phyloP scores from a whole-genome alignment of 2,113 vertebrate species.

The Poicephalus meyeri region DNA sequence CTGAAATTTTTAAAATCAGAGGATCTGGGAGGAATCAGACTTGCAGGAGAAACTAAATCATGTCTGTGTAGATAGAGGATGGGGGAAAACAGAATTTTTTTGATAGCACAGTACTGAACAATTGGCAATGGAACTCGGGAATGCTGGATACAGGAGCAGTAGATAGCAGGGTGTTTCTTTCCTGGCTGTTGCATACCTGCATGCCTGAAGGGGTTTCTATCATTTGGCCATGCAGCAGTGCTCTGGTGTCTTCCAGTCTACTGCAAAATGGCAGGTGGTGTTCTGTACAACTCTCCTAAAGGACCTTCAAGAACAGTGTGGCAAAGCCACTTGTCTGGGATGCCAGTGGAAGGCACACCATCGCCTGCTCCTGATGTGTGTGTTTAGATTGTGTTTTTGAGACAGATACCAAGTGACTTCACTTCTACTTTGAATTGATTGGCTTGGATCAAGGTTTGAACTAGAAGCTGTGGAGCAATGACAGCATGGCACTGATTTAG shows the following conservation, averaged over 20 bases:
- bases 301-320: not conserved
- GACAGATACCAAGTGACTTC: not conserved
- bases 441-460: not conserved
- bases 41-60: not conserved
- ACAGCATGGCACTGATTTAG: not conserved
- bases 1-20: not conserved
- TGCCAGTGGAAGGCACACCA: not conserved
- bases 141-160: not conserved
- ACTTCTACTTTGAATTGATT: not conserved
- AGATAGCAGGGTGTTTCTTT: not conserved
- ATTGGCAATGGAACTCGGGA: not conserved
- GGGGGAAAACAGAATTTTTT: not conserved
- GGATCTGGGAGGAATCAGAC: not conserved
- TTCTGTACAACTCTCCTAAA: not conserved
- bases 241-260: not conserved
- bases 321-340: not conserved
- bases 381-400: not conserved
- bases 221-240: not conserved
- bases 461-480: not conserved
- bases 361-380: not conserved
- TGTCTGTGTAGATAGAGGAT: not conserved
- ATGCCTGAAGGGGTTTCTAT: not conserved
- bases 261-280: not conserved
- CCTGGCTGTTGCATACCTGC: not conserved
- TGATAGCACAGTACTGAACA: not conserved